Conservation (phyloP, 2,797 vertebrate genomes). For the Benthosema pterotum region DNA sequence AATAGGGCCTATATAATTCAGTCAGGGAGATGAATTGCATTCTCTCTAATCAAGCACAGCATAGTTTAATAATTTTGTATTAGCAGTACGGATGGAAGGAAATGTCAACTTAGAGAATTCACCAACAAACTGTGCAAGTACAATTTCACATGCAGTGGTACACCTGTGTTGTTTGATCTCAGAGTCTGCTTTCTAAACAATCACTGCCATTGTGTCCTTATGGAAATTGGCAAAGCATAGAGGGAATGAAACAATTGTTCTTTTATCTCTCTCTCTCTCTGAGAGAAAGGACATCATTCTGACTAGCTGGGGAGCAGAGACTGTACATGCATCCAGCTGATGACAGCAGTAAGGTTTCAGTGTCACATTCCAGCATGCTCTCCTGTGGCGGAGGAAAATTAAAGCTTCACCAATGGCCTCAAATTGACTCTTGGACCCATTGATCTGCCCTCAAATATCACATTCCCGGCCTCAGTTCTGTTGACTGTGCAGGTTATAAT, state of each 20-base stretch:
- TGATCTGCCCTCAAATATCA: constrained; percentile 20
- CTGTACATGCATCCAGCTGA: not conserved
- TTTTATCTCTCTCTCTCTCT: not conserved
- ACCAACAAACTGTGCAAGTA: not conserved
- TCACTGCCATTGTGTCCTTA: not conserved
- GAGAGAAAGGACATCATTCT: not conserved
- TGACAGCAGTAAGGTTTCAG: not conserved
- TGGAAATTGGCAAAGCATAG: not conserved
- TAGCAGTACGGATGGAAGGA: too few relatives aligned
- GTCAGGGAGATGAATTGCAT: too few relatives aligned
- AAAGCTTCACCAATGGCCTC: constrained; percentile 12
- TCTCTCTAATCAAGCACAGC: too few relatives aligned
- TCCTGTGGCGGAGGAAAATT: not conserved
- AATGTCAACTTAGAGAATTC: not conserved
- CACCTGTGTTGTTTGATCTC: constrained; percentile 6
- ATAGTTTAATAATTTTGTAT: too few relatives aligned
- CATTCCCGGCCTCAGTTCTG: constrained; percentile 8
- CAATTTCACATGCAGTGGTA: not conserved
- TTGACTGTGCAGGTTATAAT: constrained; percentile 27
- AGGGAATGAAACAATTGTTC: not conserved
- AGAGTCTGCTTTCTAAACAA: not conserved
- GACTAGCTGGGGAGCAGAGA: not conserved
- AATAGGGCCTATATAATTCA: too few relatives aligned
- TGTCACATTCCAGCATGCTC: constrained; percentile 8
- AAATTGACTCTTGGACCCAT: constrained; percentile 11